Base-by-base conservation (phyloP, 2,888 invertebrate species). In the Standfussiana lucernea region DNA sequence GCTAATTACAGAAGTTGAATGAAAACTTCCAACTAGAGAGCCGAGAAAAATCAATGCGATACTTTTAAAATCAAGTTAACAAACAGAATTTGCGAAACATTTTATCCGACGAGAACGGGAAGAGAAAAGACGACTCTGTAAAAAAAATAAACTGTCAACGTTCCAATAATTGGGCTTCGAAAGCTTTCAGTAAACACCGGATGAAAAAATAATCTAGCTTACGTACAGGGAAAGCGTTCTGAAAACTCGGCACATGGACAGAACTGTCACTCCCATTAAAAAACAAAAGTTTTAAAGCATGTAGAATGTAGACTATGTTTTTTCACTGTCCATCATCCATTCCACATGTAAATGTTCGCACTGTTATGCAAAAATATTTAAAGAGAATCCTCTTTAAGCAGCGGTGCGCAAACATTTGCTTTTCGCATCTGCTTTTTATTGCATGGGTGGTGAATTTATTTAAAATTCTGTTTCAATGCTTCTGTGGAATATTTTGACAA, bases 331-430 rank as follows among this genome's bases (percentile, higher is more conserved):
- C 50, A 53, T 59, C 71, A 69, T 62, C 50, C 56, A 72, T 69
- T 69, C 56, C 59, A 67, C 32, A 84, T 79, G 84, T 67, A 79
- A 88, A 88, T 79, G 71, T 72, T 84, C 68, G 68, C 79, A 84
- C 70, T 71, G 67, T 78, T 80, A 83, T 80, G 75, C 66, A 80
- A 86, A 81, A 73, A 72, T 77, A 77, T 86, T 81, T 76, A 79
- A 75, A 86, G 56, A 80, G 69, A 62, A 79, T 83, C n/a, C n/a
- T n/a, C n/a, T n/a, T n/a, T 72, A 80, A 64, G 73, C 75, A 64
- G 37, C 32, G 61, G 64, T 65, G 53, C 37, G 66, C 66, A 68
- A 70, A 79, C 45, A 72, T 85, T 87, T 78, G 73, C 28, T 70
- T 62, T 83, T 71, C 59, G 24, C 56, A 64, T 71, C 53, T 67